These are phyloP conservation scores for Drosophila hydei DNA, from an alignment of 1,140 invertebrate species.

Conservation along the genomic window DNA sequence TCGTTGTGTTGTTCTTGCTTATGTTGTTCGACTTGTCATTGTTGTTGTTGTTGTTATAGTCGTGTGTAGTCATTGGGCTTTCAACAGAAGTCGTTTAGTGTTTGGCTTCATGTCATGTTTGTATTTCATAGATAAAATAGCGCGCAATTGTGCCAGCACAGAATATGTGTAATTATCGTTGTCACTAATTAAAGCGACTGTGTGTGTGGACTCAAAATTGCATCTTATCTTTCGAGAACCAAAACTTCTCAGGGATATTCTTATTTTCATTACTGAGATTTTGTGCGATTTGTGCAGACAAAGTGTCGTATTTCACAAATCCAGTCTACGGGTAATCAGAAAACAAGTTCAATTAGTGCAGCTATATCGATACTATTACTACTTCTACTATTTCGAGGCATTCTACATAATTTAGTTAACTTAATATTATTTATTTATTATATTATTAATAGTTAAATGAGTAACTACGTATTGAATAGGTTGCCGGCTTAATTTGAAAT, in stretches of 20 bases:
- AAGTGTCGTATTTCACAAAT: conserved; percentile 30
- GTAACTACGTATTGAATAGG: no score
- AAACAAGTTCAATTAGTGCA: conserved; percentile 9
- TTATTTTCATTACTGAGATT: conserved; percentile 17
- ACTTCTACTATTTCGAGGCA: no score
- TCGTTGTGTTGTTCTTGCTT: conserved; percentile 16
- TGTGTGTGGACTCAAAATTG: conserved; percentile 22
- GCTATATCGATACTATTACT: background rate
- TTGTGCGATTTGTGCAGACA: conserved; percentile 17
- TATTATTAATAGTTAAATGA: background rate
- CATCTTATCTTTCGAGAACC: conserved; percentile 21
- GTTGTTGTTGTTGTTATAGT: conserved; percentile 34
- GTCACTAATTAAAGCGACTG: conserved; percentile 75
- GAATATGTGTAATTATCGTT: conserved; percentile 77
- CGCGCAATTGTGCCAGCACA: conserved; percentile 55
- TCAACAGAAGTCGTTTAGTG: conserved; percentile 73
- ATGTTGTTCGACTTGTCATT: conserved; percentile 52
- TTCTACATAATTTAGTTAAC: no score
- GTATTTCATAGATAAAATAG: conserved; percentile 71
- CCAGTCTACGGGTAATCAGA: conserved; percentile 7
- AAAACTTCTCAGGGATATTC: conserved; percentile 3
- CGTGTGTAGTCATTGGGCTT: conserved; percentile 60
- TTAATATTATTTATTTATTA: no score
- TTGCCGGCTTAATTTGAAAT: background rate
- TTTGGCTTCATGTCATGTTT: conserved; percentile 58